Evolutionary conservation across 2,113 vertebrate genomes (phyloP).

Genomic region (Boulengeromyrus knoepffleri): DNA sequence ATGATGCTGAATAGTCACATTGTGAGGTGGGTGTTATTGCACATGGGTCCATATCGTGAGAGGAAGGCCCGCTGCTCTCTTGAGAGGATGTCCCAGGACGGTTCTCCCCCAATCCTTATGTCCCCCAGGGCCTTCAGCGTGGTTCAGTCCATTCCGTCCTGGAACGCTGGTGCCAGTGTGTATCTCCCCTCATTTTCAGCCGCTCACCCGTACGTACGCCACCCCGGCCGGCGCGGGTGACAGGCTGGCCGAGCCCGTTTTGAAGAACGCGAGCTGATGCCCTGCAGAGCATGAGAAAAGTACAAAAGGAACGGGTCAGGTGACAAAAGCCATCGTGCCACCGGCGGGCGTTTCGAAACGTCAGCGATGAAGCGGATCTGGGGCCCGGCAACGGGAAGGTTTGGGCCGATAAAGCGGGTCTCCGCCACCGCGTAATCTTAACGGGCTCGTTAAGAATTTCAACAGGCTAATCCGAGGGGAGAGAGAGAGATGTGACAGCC

Average conservation of each 20-base stretch:
- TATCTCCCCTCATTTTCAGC: slow-evolving; percentile 20
- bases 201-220: slow-evolving; percentile 61
- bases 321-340: background rate
- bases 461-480: background rate
- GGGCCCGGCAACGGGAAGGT: background rate
- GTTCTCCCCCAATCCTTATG: background rate
- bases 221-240: slow-evolving; percentile 60
- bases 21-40: slow-evolving; percentile 20
- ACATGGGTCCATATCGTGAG: background rate
- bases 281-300: slow-evolving; percentile 45
- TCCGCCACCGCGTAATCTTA: background rate
- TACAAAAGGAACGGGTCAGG: slow-evolving; percentile 10
- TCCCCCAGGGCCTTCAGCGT: background rate
- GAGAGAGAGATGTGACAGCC: background rate
- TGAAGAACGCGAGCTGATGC: slow-evolving; percentile 80
- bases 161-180: background rate
- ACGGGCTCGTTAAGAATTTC: background rate
- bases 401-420: background rate
- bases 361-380: background rate
- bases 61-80: background rate
- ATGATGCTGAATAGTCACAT: background rate
- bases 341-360: background rate
- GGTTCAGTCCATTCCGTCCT: background rate
- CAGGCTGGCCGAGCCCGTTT: slow-evolving; percentile 65
- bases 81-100: background rate